These are phyloP conservation scores for Dasysyrphus tricinctus DNA, from an alignment of 2,888 invertebrate species.

Conservation along the genomic window DNA sequence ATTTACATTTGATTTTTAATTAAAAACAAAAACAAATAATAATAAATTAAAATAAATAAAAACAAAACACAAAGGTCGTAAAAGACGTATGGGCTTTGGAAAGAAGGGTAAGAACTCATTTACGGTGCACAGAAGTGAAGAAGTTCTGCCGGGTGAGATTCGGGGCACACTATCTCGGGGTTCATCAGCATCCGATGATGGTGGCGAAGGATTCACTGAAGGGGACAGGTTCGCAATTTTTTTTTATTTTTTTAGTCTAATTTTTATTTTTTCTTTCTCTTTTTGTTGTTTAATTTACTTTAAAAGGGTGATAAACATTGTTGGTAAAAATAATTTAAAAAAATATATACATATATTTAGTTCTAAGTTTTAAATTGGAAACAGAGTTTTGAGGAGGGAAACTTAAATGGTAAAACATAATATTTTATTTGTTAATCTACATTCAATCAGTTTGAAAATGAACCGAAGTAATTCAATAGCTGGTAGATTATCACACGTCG, in stretches of 20 bases:
- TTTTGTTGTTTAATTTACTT: conserved; percentile 52
- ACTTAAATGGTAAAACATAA: too few relatives aligned
- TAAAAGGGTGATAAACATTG: conserved; percentile 70
- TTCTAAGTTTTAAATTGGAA: neutral
- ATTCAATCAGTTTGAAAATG: too few relatives aligned
- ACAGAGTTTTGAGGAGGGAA: neutral
- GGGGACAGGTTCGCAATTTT: conserved; percentile 90
- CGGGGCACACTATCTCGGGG: conserved; percentile 88
- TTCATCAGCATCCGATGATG: conserved; percentile 97
- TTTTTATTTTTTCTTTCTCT: conserved; percentile 62
- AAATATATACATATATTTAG: neutral
- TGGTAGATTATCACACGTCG: too few relatives aligned
- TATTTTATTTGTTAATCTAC: too few relatives aligned
- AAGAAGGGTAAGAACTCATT: conserved; percentile 97
- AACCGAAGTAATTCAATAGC: too few relatives aligned
- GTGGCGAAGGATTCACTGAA: conserved; percentile 92
- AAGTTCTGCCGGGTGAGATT: conserved; percentile 94
- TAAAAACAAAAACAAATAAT: conserved; percentile 60
- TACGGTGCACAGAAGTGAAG: conserved; percentile 99
- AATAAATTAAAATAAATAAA: conserved; percentile 77
- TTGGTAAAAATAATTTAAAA: neutral
- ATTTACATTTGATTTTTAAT: conserved; percentile 49
- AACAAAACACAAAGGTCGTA: conserved; percentile 88
- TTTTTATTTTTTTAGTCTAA: conserved; percentile 52
- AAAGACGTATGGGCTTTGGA: conserved; percentile 97